Evolutionary conservation across 2,797 vertebrate species (phyloP).

Genomic region (Vultur gryphus): DNA sequence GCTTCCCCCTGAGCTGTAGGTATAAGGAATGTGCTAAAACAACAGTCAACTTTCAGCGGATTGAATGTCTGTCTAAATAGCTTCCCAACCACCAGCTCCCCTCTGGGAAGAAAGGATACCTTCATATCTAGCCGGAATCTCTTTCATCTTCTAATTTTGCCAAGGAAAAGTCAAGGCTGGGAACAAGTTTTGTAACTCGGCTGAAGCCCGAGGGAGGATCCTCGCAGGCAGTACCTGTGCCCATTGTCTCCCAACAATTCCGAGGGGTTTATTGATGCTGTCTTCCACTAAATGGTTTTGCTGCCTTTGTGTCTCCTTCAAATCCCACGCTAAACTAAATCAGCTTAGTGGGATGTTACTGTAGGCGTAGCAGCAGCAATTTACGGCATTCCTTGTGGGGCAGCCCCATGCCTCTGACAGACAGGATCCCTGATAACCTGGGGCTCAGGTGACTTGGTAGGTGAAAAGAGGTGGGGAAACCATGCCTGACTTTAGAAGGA

Average conservation of each 20-base stretch:
- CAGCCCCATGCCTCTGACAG: not conserved
- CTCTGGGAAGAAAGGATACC: not conserved
- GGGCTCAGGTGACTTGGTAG: not conserved
- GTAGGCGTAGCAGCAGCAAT: not conserved
- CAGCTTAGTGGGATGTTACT: not conserved
- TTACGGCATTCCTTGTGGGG: not conserved
- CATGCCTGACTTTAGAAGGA: not conserved
- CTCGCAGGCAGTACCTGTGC: fast-evolving
- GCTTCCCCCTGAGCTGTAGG: not conserved
- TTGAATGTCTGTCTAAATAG: not conserved
- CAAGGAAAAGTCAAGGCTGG: not conserved
- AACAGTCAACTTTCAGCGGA: not conserved
- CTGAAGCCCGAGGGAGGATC: not conserved
- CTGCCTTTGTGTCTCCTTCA: not conserved
- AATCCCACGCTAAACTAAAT: not conserved
- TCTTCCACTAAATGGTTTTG: not conserved
- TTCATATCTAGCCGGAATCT: conserved; percentile 1
- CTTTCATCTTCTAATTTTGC: not conserved
- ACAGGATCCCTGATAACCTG: not conserved
- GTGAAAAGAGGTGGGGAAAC: not conserved
- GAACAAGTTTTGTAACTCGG: not conserved
- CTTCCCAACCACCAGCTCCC: not conserved
- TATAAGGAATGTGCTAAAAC: not conserved
- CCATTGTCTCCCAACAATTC: not conserved
- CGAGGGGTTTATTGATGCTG: not conserved